Evolutionary conservation across 2,113 vertebrate species (phyloP), one percentile per base, ranked within the genome.

Genomic region (Pelecanus crispus): DNA sequence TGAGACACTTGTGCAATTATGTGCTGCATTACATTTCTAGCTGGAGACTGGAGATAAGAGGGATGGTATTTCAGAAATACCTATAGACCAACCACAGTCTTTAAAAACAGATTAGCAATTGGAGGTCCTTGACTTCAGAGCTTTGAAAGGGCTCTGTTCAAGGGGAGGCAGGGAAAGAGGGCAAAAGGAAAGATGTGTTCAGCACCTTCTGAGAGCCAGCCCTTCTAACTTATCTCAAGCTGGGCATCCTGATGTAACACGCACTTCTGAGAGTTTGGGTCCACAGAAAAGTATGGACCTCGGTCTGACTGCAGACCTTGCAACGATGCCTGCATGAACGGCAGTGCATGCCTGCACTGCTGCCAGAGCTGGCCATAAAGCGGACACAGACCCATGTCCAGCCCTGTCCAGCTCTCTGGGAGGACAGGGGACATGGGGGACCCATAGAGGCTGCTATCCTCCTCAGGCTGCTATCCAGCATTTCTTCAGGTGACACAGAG

Each of bases 1-100:
- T 56, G 81, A 85, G 90, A 72, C 50, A 80, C 45, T 95, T 63
- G 58, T 73, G 84, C 78, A 90, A 95, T 96, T 93, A 88, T 45
- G 81, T 82, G 78, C 81, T 88, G 62, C 49, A 72, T 90, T 93
- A 66, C 53, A 58, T 80, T 88, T 95, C 81, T 80, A 93, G 36
- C 87, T 93, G 87, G 56, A 91, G 71, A 53, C 53, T 44, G 82
- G 90, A 91, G 84, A 90, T 94, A 95, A 93, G 61, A 88, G 28
- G 15, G 21, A 29, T 26, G 40, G 42, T 62, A 22, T 58, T 90
- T 80, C 73, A 93, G 81, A 77, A 90, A 77, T 45, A 82, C 58
- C 78, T 79, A 13, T 13, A 96, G 65, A 94, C 44, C 36, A 75
- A 75, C 34, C 49, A 28, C 31, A 75, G 66, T 42, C 55, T 94